Evolutionary conservation across 2,888 invertebrate species (phyloP).

Genomic region (Aphodius sticticus): DNA sequence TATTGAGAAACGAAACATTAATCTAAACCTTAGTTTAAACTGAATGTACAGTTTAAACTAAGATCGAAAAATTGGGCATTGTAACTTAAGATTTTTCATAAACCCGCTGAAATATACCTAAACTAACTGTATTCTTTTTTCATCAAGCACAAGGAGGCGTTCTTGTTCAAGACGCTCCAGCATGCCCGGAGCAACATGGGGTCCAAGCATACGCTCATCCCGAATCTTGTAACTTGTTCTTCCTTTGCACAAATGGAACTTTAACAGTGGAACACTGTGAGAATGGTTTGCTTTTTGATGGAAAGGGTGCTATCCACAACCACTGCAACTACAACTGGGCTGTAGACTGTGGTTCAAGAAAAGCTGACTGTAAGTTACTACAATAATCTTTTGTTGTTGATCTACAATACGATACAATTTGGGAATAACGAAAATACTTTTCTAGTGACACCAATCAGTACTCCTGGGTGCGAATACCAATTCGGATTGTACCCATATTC

Average conservation of each 20-base stretch:
- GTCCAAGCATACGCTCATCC: constrained; percentile 87
- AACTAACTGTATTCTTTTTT: constrained; percentile 15
- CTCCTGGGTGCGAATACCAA: constrained; percentile 86
- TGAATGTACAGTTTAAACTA: too few relatives aligned
- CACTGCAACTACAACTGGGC: constrained; percentile 97
- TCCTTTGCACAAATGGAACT: constrained; percentile 90
- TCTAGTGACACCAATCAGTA: constrained; percentile 80
- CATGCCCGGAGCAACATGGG: constrained; percentile 84
- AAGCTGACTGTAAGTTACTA: constrained; percentile 76
- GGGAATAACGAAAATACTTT: too few relatives aligned
- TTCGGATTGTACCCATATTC: constrained; percentile 89
- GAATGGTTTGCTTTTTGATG: constrained; percentile 90
- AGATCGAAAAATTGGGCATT: too few relatives aligned
- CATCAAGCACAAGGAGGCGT: constrained; percentile 69
- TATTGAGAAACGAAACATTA: too few relatives aligned
- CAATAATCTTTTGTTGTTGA: background rate
- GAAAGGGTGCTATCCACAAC: constrained; percentile 87
- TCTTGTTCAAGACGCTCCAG: constrained; percentile 69
- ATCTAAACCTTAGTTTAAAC: too few relatives aligned
- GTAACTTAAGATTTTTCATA: too few relatives aligned
- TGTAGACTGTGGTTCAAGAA: constrained; percentile 83
- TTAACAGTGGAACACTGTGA: constrained; percentile 90
- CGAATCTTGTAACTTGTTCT: constrained; percentile 87
- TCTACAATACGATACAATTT: too few relatives aligned
- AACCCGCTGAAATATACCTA: background rate